phyloP scores from a whole-genome alignment of 2,888 invertebrate species.

The Mythimna pallens region DNA sequence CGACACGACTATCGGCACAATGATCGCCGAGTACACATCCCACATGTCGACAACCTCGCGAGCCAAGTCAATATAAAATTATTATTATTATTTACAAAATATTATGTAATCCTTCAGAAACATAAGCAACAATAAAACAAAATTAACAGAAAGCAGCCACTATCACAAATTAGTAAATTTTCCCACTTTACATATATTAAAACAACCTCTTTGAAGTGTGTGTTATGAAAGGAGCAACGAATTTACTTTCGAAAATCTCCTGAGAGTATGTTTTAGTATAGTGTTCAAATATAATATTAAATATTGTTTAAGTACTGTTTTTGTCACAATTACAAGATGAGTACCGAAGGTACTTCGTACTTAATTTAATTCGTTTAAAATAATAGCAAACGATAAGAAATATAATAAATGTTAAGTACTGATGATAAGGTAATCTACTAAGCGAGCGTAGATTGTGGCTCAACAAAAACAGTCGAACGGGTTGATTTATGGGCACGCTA shows the following conservation, averaged over 20 bases:
- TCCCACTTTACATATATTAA: conserved; percentile 50
- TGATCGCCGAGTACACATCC: too few relatives aligned
- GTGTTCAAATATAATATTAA: conserved; percentile 52
- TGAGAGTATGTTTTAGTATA: conserved; percentile 41
- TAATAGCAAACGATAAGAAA: too few relatives aligned
- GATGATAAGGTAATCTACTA: too few relatives aligned
- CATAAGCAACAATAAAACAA: background rate
- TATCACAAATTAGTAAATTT: conserved; percentile 50
- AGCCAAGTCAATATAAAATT: too few relatives aligned
- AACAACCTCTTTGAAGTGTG: conserved; percentile 47
- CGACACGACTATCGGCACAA: too few relatives aligned
- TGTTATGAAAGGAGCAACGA: conserved; percentile 44
- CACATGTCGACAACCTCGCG: too few relatives aligned
- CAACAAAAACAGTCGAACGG: too few relatives aligned
- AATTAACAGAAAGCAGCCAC: conserved; percentile 12
- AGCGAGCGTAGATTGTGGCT: too few relatives aligned
- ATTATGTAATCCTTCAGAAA: background rate
- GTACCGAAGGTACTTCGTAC: background rate
- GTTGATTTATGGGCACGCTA: too few relatives aligned
- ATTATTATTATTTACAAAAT: too few relatives aligned
- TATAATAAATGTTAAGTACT: too few relatives aligned
- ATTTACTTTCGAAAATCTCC: conserved; percentile 43
- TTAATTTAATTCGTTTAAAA: background rate
- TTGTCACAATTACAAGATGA: conserved; percentile 9
- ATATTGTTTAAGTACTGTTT: conserved; percentile 11